Conservation (phyloP, 2,888 invertebrate genomes). For the Keiferia lycopersicella region DNA sequence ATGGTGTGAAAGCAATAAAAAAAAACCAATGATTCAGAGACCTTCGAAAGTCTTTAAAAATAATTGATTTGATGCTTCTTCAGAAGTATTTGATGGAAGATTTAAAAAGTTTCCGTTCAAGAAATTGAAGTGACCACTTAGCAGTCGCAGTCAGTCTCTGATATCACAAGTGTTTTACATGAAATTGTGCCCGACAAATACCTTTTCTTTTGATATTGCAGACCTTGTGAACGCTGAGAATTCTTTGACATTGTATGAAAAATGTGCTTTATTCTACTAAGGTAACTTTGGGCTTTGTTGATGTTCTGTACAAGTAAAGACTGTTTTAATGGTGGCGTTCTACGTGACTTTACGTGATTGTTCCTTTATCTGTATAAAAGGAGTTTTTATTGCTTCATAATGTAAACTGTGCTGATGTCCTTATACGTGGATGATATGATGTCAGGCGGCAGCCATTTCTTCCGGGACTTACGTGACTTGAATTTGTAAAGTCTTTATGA, state of each 20-base stretch:
- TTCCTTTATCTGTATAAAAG: neutral
- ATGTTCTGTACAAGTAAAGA: neutral
- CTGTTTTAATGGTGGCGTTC: neutral
- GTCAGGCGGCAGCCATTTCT: neutral
- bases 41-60: neutral
- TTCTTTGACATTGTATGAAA: neutral
- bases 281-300: too few relatives aligned
- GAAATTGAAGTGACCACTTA: conserved; percentile 2
- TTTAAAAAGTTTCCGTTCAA: neutral
- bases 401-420: neutral
- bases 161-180: conserved; percentile 37
- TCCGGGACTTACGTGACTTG: neutral
- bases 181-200: conserved; percentile 30
- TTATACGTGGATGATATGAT: neutral
- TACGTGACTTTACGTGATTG: too few relatives aligned
- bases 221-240: neutral
- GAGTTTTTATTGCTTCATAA: neutral
- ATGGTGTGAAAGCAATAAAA: neutral
- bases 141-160: conserved; percentile 37
- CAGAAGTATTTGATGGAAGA: neutral
- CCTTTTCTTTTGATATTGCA: neutral
- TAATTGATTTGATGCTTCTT: neutral
- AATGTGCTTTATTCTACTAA: too few relatives aligned
- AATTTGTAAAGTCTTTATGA: neutral
- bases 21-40: neutral